Evolutionary conservation across 2,888 invertebrate species (phyloP), one percentile per base, ranked within the genome.

Genomic region (Dromius quadrimaculatus): DNA sequence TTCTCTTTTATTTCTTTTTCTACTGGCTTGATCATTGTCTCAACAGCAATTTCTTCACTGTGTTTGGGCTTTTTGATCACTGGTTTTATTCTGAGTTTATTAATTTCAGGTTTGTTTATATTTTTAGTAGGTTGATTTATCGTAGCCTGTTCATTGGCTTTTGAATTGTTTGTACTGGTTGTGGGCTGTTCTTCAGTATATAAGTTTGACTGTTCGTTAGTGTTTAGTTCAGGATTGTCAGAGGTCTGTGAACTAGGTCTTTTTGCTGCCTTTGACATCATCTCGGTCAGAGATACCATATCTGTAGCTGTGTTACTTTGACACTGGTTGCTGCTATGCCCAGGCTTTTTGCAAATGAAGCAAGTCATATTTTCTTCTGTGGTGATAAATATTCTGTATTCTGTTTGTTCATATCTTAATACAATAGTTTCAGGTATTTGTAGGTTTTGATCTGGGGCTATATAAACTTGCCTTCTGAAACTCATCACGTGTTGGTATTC

Each of bases 271-370:
- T 28, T 28, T 28, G 28, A 8, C 8, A 28, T 8, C 28, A 3
- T 28, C 8, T 28, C 28, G 28, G 28, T 3, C 4, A 28, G 28
- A 8, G 28, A 28, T 3, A n/a, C n/a, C n/a, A n/a, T n/a, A n/a
- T n/a, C n/a, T n/a, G 28, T 5, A 8, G 28, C 8, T 28, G 28
- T 3, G 3, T 8, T 8, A 28, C 8, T 38, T 9, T 38, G 11
- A n/a, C 38, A 38, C 3, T 38, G n/a, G 38, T 13, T 38, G 38
- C 38, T 38, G 38, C n/a, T 38, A 38, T 38, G 38, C 15, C 38
- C 38, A n/a, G 2, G n/a, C n/a, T 38, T 3, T 38, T 38, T 38
- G 38, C 38, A 38, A 11, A 38, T 38, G 38, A 38, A 38, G 38
- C 38, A 38, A 9, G n/a, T 38, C 15, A 38, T 38, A 6, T 38